Evolutionary conservation across 1,140 invertebrate species (phyloP), one percentile per base, ranked within the genome.

Genomic region (Drosophila yakuba): DNA sequence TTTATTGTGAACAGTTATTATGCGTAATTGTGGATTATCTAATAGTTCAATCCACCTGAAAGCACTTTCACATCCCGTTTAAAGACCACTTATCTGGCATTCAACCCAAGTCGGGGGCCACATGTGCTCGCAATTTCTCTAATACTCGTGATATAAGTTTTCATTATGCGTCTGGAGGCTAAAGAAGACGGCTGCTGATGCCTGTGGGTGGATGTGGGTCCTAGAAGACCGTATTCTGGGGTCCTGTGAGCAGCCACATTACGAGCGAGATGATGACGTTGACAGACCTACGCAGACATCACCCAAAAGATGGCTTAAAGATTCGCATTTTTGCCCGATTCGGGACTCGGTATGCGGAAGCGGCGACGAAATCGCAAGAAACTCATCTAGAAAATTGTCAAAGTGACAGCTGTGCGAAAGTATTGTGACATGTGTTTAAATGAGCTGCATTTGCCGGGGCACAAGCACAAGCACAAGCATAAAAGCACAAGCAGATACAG

Each of bases 361-460:
- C 61, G 39, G 17, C 50, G 51, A 41, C 35, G 52, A 72, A 84
- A 73, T 74, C 80, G 77, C 64, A 83, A 67, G 77, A 83, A 89
- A 89, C 84, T 89, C 84, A 89, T 89, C 85, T 89, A 89, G 77
- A 89, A 89, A 89, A 89, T 89, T 89, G 84, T 83, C 84, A 89
- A 89, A 89, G 84, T 89, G 84, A 89, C 84, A 89, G 84, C 77
- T 88, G 84, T 83, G 77, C 73, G 73, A 84, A 89, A 89, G 84
- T 88, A 88, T 88, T 89, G 84, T 89, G 84, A 89, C 84, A 89
- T 89, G 80, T 89, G 84, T 89, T 89, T 89, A 89, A 89, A 89
- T 89, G 84, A 89, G 84, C 84, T 88, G 76, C 80, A 88, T 74
- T 88, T 88, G 52, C 48, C 35, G 48, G 41, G 11, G 38, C 11